A percentile compares a stretch with the other conserved stretches of the same genome.
phyloP scores from a whole-genome alignment of 2,113 vertebrate genomes.

The Gracilinanus agilis region DNA sequence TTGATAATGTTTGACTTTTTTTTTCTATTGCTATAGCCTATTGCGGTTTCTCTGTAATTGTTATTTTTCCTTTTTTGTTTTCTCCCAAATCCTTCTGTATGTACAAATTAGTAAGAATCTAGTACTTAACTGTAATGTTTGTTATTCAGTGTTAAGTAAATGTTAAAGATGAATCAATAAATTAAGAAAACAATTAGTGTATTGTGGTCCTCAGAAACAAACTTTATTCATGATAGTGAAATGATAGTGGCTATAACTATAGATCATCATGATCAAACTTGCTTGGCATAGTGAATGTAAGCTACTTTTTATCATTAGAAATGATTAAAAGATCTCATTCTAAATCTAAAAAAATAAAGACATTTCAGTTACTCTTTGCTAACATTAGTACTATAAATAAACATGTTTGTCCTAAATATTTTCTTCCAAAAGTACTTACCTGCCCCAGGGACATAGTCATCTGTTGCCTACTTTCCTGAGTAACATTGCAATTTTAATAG shows the following conservation, averaged over 20 bases:
- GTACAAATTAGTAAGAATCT: slow-evolving; percentile 3
- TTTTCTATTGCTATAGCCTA: not conserved
- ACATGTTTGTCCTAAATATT: slow-evolving; percentile 72
- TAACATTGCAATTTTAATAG: slow-evolving; percentile 49
- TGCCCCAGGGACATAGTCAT: slow-evolving; percentile 73
- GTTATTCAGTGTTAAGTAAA: slow-evolving; percentile 35
- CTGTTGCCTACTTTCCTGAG: slow-evolving; percentile 65
- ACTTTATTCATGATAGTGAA: too few relatives aligned
- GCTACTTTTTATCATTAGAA: slow-evolving; percentile 48
- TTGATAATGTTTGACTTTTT: not conserved
- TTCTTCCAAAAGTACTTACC: slow-evolving; percentile 72
- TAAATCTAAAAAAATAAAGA: slow-evolving; percentile 53
- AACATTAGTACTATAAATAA: slow-evolving; percentile 71
- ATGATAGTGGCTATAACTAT: slow-evolving; percentile 38
- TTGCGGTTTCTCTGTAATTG: not conserved
- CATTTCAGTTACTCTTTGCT: slow-evolving; percentile 67
- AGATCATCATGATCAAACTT: slow-evolving; percentile 39
- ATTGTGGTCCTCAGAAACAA: slow-evolving; percentile 53
- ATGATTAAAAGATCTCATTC: slow-evolving; percentile 63
- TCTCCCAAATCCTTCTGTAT: not conserved
- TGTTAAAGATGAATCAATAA: slow-evolving; percentile 51
- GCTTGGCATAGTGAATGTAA: slow-evolving; percentile 30
- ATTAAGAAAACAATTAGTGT: slow-evolving; percentile 60
- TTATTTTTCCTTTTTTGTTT: slow-evolving; percentile 21
- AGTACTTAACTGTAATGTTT: not conserved